A percentile compares a stretch with the other conserved stretches of the same genome.
Conservation (phyloP, 2,113 vertebrate species). For the Thinocorus orbignyianus region DNA sequence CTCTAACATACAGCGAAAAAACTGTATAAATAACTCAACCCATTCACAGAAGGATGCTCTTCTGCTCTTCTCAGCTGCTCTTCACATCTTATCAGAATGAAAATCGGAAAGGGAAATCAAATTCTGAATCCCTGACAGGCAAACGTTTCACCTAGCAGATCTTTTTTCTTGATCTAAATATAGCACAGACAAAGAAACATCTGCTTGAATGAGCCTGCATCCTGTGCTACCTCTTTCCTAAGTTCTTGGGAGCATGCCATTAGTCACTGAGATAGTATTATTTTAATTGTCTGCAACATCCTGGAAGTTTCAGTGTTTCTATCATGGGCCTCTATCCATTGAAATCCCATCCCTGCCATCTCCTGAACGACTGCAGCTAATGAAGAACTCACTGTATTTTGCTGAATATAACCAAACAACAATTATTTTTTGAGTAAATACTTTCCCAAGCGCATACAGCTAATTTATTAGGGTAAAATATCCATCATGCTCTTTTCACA, state of each 20-base stretch:
- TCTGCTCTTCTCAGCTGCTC: background rate
- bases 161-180: slow-evolving; percentile 47
- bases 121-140: slow-evolving; percentile 20
- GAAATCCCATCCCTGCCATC: background rate
- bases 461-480: background rate
- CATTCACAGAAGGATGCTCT: background rate
- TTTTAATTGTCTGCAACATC: slow-evolving; percentile 52
- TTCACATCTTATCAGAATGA: slow-evolving; percentile 26
- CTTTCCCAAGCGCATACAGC: background rate
- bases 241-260: slow-evolving; percentile 42
- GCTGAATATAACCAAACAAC: background rate
- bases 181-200: slow-evolving; percentile 56
- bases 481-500: background rate
- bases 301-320: slow-evolving; percentile 23
- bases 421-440: background rate
- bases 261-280: slow-evolving; percentile 48
- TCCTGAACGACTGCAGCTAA: background rate
- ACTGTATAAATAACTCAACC: background rate
- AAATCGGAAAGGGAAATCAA: slow-evolving; percentile 8
- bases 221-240: slow-evolving; percentile 59
- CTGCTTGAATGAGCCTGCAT: slow-evolving; percentile 7
- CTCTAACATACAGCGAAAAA: background rate
- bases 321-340: background rate
- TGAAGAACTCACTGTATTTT: background rate
- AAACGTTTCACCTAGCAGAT: slow-evolving; percentile 21